Conservation (phyloP, 2,797 vertebrate species). For the Otolemur crassicaudatus region DNA sequence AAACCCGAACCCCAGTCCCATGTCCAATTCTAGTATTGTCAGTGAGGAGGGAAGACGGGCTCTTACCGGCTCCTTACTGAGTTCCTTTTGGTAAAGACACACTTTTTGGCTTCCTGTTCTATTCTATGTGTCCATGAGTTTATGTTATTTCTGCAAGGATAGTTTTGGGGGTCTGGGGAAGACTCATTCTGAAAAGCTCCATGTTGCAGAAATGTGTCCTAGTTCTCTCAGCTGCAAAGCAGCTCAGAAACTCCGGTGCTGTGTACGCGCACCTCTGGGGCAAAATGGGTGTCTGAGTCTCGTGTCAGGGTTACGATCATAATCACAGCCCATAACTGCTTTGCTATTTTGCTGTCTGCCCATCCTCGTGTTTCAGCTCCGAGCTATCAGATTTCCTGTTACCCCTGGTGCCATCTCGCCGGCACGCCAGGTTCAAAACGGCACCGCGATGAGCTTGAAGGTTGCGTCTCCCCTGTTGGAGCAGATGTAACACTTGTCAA, state of each 20-base stretch:
- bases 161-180: not conserved
- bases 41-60: not conserved
- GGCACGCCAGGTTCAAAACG: conserved; percentile 92
- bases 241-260: conserved; percentile 22
- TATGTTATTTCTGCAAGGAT: not conserved
- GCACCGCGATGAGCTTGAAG: conserved; percentile 83
- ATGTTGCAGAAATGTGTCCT: conserved; percentile 62
- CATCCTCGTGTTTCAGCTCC: conserved; percentile 87
- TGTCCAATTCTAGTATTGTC: not conserved
- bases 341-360: conserved; percentile 87
- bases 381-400: conserved; percentile 91
- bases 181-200: not conserved
- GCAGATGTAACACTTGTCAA: conserved; percentile 92
- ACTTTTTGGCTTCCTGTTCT: not conserved
- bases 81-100: not conserved
- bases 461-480: conserved; percentile 92
- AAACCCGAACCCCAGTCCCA: not conserved
- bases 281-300: conserved; percentile 80
- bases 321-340: conserved; percentile 83
- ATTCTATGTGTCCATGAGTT: fast-evolving
- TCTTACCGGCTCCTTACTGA: not conserved
- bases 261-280: not conserved
- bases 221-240: conserved; percentile 68
- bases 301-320: conserved; percentile 84
- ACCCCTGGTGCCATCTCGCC: conserved; percentile 89